Base-by-base conservation (phyloP, 1,140 invertebrate species). In the Drosophila mayri region DNA sequence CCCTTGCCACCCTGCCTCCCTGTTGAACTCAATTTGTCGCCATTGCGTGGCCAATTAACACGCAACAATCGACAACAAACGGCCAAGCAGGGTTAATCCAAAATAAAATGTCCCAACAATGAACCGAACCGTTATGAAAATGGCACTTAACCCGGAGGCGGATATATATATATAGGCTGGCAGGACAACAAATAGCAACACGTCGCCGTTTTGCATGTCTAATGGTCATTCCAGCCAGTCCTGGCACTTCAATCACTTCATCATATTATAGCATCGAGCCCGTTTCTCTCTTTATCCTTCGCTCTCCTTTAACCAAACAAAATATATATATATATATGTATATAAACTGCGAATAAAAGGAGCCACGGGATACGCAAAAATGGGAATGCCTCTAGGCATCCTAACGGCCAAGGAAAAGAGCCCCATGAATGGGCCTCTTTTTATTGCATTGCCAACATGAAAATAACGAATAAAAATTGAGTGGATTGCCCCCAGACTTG, bases 41-140 rank as follows among this genome's bases (percentile, higher is more conserved):
- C 77, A 81, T 90, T 82, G 82, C 73, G 84, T 90, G 80, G 84
- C 80, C 85, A 87, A 87, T 87, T 87, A 88, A 82, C 85, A 87
- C 85, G 84, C 84, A 87, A 83, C 86, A 76, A 72, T 73, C 54
- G 28, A 58, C 64, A 75, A 58, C 43, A 52, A 66, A 22, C 37
- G 44, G 14, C 8, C 25, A 44, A 41, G 38, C 16, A 28, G 54
- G 18, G 44, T 41, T 64, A 55, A 57, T 58, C 49, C 25, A 22
- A 49, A 59, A 64, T 49, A 65, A 47, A 30, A 64, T 61, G 43
- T 41, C 28, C 50, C 50, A 85, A 71, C 73, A 84, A 76, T 76
- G 60, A 54, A 14, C 8, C 54, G 47, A n/a, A 2, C 10, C 14
- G 50, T 72, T 71, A 59, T 59, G 43, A 55, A 66, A 84, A 80